A percentile compares a stretch with the other conserved stretches of the same genome.
phyloP scores from a whole-genome alignment of 2,797 vertebrate genomes.

The Coccyzus lansbergi region DNA sequence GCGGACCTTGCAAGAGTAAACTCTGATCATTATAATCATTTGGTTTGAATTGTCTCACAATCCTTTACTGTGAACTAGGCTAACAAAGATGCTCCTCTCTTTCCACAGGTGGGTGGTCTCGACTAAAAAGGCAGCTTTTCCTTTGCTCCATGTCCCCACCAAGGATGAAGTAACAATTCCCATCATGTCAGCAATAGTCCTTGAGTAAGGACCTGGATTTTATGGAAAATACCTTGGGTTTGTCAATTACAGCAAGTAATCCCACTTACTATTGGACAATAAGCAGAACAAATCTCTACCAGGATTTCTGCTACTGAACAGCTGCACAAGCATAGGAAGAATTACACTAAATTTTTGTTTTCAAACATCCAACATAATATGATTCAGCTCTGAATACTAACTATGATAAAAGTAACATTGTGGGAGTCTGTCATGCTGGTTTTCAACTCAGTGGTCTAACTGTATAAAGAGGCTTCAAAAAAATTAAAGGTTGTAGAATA shows the following conservation, averaged over 20 bases:
- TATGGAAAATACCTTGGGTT: not conserved
- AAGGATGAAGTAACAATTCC: not conserved
- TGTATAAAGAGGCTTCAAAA: not conserved
- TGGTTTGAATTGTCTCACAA: not conserved
- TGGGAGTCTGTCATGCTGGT: not conserved
- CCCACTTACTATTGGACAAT: not conserved
- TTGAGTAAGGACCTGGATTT: not conserved
- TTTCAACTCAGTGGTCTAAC: not conserved
- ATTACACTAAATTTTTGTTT: not conserved
- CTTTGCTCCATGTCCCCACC: fast-evolving
- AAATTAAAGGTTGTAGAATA: not conserved
- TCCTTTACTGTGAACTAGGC: not conserved
- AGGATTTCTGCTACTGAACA: not conserved
- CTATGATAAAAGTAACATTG: not conserved
- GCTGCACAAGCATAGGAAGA: not conserved
- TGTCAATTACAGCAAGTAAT: not conserved
- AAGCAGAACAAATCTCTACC: not conserved
- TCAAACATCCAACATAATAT: not conserved
- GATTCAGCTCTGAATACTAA: not conserved
- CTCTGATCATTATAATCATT: not conserved
- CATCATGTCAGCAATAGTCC: not conserved
- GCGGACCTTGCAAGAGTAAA: not conserved
- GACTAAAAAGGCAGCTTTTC: not conserved
- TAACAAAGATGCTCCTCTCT: not conserved
- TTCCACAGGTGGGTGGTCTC: not conserved